phyloP scores from a whole-genome alignment of 2,797 vertebrate species.

The Falco naumanni region DNA sequence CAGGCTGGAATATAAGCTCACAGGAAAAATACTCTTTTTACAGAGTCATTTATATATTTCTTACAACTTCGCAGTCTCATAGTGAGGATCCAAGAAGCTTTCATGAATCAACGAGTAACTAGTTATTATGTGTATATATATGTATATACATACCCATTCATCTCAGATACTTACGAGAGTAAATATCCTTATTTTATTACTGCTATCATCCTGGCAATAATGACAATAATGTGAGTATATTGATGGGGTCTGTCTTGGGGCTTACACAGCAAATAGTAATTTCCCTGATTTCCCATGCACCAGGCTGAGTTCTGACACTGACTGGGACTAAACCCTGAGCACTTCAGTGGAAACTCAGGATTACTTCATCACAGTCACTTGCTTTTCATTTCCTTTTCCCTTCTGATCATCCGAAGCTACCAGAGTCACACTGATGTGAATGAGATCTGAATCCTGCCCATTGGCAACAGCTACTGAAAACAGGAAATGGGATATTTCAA shows the following conservation, averaged over 20 bases:
- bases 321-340: background rate
- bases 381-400: slow-evolving; percentile 59
- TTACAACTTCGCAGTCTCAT: background rate
- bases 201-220: background rate
- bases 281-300: background rate
- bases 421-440: slow-evolving; percentile 25
- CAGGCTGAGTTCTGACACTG: background rate
- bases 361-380: slow-evolving; percentile 35
- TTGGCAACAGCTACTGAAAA: slow-evolving; percentile 50
- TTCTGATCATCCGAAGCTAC: slow-evolving; percentile 7
- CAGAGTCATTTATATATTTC: background rate
- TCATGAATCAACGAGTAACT: background rate
- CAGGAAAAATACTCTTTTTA: background rate
- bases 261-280: background rate
- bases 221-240: background rate
- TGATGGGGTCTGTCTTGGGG: background rate
- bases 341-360: slow-evolving; percentile 7
- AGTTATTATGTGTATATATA: background rate
- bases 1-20: background rate
- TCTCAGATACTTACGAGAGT: background rate
- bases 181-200: slow-evolving; percentile 3
- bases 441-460: slow-evolving; percentile 49
- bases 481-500: slow-evolving; percentile 69
- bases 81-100: background rate
- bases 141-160: background rate